phyloP scores from a whole-genome alignment of 2,888 invertebrate species.

The Augochlorella aurata region DNA sequence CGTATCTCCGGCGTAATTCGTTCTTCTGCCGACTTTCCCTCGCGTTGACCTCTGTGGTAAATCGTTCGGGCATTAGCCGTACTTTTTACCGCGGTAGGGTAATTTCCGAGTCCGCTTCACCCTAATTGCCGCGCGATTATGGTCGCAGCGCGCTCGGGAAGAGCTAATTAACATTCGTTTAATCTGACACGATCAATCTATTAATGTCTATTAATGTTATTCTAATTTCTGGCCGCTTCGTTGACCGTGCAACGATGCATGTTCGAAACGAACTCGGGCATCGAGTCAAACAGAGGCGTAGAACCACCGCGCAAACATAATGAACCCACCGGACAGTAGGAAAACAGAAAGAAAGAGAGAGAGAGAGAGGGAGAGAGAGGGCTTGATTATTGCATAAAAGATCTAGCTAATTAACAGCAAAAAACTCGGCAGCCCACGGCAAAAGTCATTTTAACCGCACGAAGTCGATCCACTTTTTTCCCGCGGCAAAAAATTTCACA shows the following conservation, averaged over 20 bases:
- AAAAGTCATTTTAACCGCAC: slow-evolving; percentile 16
- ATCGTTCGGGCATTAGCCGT: slow-evolving; percentile 42
- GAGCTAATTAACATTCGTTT: slow-evolving; percentile 42
- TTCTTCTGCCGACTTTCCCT: not conserved
- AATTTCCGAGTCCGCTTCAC: slow-evolving; percentile 38
- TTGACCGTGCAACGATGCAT: too few species aligned
- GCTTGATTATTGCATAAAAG: not conserved
- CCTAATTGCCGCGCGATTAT: slow-evolving; percentile 46
- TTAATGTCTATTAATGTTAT: slow-evolving; percentile 12
- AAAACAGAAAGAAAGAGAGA: too few species aligned
- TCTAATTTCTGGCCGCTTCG: slow-evolving; percentile 3
- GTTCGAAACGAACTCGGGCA: too few species aligned
- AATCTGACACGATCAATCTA: slow-evolving; percentile 38
- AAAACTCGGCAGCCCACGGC: not conserved
- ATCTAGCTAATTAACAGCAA: slow-evolving; percentile 2
- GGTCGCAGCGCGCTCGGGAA: slow-evolving; percentile 31
- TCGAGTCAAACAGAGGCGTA: too few species aligned
- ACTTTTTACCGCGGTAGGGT: slow-evolving; percentile 33
- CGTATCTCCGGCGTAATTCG: slow-evolving; percentile 15
- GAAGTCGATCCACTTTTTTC: not conserved
- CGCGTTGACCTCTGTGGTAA: slow-evolving; percentile 35
- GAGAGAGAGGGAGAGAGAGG: not conserved
- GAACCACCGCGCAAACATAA: too few species aligned
- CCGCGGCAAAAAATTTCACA: not conserved
- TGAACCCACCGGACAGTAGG: too few species aligned